A percentile compares a stretch with the other conserved stretches of the same genome.
These are phyloP conservation scores for Calcarius ornatus DNA, from an alignment of 2,113 vertebrate species.

Conservation along the genomic window DNA sequence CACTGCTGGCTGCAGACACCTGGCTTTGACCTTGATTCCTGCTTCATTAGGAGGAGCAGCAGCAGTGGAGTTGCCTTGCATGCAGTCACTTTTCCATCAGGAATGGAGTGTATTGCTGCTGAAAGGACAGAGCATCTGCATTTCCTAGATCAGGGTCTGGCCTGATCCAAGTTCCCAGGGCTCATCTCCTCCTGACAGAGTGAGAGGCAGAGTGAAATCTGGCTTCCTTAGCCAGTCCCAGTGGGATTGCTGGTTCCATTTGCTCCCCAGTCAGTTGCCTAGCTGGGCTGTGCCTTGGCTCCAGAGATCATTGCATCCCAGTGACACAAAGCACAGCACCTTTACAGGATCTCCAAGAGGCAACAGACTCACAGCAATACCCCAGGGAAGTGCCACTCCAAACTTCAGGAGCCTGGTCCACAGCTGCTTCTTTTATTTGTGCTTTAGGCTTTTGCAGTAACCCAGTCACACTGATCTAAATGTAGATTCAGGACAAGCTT, in stretches of 20 bases:
- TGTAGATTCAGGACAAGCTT: not conserved
- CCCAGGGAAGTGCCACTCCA: not conserved
- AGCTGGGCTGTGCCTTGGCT: rapidly evolving
- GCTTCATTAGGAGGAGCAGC: not conserved
- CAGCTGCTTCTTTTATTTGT: not conserved
- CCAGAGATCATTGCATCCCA: not conserved
- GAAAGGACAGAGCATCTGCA: not conserved
- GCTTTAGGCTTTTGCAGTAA: not conserved
- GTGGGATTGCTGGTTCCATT: not conserved
- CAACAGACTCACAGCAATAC: not conserved
- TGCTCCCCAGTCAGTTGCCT: not conserved
- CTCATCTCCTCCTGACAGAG: not conserved
- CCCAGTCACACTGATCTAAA: not conserved
- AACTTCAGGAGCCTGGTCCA: not conserved
- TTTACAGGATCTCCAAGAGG: not conserved
- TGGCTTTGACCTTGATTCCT: not conserved
- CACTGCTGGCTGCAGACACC: not conserved
- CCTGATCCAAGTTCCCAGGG: not conserved
- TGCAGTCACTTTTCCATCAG: not conserved
- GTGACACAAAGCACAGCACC: not conserved
- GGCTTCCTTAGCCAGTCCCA: not conserved
- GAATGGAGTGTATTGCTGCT: not conserved
- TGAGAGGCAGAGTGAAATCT: not conserved
- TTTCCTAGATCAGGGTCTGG: not conserved
- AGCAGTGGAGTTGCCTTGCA: not conserved